phyloP scores from a whole-genome alignment of 2,797 vertebrate genomes.

The Carduelis carduelis region DNA sequence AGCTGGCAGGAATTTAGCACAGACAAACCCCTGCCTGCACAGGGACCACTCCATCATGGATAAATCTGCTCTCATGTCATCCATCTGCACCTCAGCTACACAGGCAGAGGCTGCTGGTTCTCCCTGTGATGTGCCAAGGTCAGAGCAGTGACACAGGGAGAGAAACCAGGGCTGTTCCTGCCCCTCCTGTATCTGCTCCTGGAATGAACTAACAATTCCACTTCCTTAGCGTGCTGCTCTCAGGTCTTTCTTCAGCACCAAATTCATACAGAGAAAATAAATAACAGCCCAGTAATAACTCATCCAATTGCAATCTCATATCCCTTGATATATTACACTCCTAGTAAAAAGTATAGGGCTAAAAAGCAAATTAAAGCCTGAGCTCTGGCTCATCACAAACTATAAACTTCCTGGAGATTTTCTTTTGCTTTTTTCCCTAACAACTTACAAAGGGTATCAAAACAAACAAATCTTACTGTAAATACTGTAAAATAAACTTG shows the following conservation, averaged over 20 bases:
- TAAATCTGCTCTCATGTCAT: background rate
- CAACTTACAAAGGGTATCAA: conserved; percentile 44
- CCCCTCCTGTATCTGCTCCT: background rate
- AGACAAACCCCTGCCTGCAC: background rate
- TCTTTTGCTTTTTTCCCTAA: conserved; percentile 50
- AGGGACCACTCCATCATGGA: accelerated
- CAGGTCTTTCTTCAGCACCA: background rate
- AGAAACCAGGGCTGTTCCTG: background rate
- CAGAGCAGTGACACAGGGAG: background rate
- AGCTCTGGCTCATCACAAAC: conserved; percentile 6
- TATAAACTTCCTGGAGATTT: conserved; percentile 41
- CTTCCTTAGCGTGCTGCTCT: background rate
- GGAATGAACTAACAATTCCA: background rate
- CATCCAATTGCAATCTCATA: background rate
- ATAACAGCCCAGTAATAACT: background rate
- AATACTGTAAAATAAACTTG: conserved; percentile 64
- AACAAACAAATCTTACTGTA: conserved; percentile 62
- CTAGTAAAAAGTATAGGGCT: background rate
- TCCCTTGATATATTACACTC: background rate
- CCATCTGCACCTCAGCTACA: background rate
- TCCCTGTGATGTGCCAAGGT: background rate
- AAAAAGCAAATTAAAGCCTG: conserved; percentile 24
- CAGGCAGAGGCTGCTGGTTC: background rate
- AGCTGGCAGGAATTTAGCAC: background rate
- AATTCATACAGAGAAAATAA: background rate